Evolutionary conservation across 2,113 vertebrate genomes (phyloP).

Genomic region (Abramis brama): DNA sequence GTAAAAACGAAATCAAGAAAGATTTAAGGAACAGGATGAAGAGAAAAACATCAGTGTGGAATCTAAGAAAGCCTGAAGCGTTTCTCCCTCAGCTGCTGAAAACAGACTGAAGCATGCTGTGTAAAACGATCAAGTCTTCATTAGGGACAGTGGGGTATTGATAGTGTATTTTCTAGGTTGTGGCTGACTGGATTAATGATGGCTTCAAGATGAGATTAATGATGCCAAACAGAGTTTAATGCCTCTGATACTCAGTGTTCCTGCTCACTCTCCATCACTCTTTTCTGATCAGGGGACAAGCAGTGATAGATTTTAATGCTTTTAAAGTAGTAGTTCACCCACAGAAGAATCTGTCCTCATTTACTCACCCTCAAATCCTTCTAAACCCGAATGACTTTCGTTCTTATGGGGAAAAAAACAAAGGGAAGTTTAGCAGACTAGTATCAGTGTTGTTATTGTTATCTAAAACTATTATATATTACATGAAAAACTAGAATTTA

Average conservation of each 20-base stretch:
- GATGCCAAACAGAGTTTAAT: conserved; percentile 45
- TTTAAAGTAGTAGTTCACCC: not conserved
- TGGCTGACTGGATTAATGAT: conserved; percentile 51
- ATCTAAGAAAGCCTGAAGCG: conserved; percentile 3
- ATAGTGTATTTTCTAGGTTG: conserved; percentile 26
- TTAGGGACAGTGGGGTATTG: conserved; percentile 27
- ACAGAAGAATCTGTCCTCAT: not conserved
- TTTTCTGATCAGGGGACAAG: not conserved
- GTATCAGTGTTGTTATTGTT: too few relatives aligned
- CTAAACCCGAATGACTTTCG: not conserved
- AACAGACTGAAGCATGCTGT: conserved; percentile 22
- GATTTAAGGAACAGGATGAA: not conserved
- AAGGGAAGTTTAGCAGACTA: not conserved
- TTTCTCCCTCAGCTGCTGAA: conserved; percentile 2
- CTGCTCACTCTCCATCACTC: conserved; percentile 1
- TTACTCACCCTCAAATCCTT: not conserved
- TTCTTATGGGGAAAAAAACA: not conserved
- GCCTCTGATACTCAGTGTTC: not conserved
- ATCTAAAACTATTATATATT: too few relatives aligned
- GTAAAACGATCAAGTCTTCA: conserved; percentile 11
- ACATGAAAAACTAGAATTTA: too few relatives aligned
- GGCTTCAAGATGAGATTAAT: conserved; percentile 39
- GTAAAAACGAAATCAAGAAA: not conserved
- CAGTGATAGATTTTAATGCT: conserved; percentile 2
- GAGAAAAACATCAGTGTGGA: not conserved